phyloP scores from a whole-genome alignment of 2,113 vertebrate genomes.

The Muscicapa adusta region DNA sequence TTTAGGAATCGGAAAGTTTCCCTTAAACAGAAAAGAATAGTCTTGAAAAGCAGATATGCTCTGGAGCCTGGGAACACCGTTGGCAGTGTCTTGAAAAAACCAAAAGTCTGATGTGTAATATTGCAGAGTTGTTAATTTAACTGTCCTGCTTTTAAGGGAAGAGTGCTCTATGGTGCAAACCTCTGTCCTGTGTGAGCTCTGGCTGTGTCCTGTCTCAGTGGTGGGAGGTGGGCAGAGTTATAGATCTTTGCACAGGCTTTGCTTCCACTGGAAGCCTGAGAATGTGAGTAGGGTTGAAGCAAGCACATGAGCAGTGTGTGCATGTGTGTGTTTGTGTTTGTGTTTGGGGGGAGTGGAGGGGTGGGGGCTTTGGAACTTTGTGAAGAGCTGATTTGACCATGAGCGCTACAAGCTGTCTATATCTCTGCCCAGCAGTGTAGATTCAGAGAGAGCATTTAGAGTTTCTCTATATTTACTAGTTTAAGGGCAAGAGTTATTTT shows the following conservation, averaged over 20 bases:
- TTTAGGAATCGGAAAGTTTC: neutral
- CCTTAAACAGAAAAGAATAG: neutral
- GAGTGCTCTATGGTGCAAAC: rapidly evolving
- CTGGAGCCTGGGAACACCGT: neutral
- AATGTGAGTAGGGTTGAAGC: neutral
- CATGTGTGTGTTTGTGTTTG: no score
- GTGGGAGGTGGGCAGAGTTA: neutral
- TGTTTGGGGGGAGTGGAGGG: neutral
- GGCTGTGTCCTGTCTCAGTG: neutral
- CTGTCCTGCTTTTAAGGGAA: neutral
- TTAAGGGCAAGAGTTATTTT: neutral
- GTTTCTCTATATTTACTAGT: neutral
- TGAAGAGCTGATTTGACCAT: rapidly evolving
- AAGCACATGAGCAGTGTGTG: no score
- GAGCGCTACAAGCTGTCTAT: neutral
- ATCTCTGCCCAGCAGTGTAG: neutral
- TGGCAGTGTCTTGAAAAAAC: neutral
- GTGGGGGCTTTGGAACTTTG: rapidly evolving
- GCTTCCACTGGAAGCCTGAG: neutral
- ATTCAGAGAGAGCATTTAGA: neutral
- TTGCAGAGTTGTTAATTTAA: neutral
- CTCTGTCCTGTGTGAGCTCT: neutral
- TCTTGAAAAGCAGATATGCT: neutral
- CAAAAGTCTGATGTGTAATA: neutral
- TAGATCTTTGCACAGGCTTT: neutral